Base-by-base conservation (phyloP, 2,113 vertebrate species). In the Panurus biarmicus region DNA sequence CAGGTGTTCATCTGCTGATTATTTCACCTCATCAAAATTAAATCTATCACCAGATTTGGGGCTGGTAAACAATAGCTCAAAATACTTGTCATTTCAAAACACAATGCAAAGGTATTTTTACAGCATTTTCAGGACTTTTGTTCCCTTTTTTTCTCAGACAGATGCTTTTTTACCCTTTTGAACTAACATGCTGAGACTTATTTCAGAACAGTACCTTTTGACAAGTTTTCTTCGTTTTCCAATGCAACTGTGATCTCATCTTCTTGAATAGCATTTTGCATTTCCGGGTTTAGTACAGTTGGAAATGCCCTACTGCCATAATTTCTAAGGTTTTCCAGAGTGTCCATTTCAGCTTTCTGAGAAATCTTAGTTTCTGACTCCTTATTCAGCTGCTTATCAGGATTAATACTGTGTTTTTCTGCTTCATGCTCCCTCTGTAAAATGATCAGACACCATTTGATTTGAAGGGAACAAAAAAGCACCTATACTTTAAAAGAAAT, bases 141-240 rank as follows among this genome's bases (percentile, higher is more conserved):
- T 36, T 77, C 23, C 11, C 2, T 54, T 83, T 57, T 50, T 53
- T 13, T 0, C 29, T 75, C 26, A 28, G 33, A 13, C 7, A 79
- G 9, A 15, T 35, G 45, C 2, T 11, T 21, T 54, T 60, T 53
- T 51, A 78, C 9, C 22, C 23, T 87, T 86, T 92, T 42, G 62
- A 53, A 36, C 14, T 53, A 60, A 67, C 33, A 79, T 25, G 33
- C 4, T 21, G 80, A 79, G 50, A 45, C 10, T 47, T 54, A 40
- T 53, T 89, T 81, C 42, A 66, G 44, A 80, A 33, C 21, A 65
- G 60, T 97, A 99, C 98, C 98, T 97, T 98, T 97, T 83, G 97
- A 96, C 84, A 97, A 92, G 60, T 97, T 86, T 83, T 97, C 97
- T 94, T 97, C 96, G 50, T 96, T 98, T 94, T 98, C 97, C 72